phyloP scores from a whole-genome alignment of 92 coral and sea anemone species.

The Zoanthus gigantus region DNA sequence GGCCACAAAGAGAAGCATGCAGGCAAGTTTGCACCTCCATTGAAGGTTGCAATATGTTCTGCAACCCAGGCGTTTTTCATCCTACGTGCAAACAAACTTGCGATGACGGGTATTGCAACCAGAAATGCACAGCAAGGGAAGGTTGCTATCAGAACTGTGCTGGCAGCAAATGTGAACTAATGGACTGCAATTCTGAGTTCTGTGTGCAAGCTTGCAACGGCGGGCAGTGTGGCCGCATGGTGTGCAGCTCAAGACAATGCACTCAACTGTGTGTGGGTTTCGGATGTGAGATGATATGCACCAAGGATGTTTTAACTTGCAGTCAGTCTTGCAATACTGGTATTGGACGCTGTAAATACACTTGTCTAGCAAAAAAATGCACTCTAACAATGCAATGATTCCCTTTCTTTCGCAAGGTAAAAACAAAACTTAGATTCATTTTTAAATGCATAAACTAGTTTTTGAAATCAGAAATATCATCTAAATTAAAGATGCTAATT shows the following conservation, averaged over 20 bases:
- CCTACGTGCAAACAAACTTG: conserved; percentile 85
- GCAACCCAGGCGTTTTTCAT: conserved; percentile 63
- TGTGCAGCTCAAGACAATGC: conserved; percentile 76
- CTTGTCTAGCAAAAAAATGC: conserved; percentile 79
- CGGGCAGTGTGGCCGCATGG: conserved; percentile 78
- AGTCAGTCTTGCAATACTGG: conserved; percentile 79
- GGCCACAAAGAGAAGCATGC: conserved; percentile 62
- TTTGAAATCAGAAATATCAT: too few relatives aligned
- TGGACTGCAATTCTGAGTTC: conserved; percentile 73
- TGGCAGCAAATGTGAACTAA: conserved; percentile 77
- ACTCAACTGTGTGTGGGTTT: conserved; percentile 74
- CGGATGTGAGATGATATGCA: conserved; percentile 82
- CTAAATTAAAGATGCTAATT: too few relatives aligned
- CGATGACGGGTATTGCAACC: conserved; percentile 72
- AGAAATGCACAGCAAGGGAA: conserved; percentile 71
- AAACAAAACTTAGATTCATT: too few relatives aligned
- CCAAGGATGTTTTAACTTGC: conserved; percentile 70
- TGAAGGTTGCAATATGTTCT: conserved; percentile 73
- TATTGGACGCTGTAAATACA: conserved; percentile 67
- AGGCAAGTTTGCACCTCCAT: conserved; percentile 66
- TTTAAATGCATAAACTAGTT: too few relatives aligned
- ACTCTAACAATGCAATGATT: conserved; percentile 27
- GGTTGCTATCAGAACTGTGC: conserved; percentile 80
- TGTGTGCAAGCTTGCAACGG: conserved; percentile 84
- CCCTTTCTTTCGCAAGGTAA: not conserved